Evolutionary conservation across 2,888 invertebrate species (phyloP).

Genomic region (Acronicta alni): DNA sequence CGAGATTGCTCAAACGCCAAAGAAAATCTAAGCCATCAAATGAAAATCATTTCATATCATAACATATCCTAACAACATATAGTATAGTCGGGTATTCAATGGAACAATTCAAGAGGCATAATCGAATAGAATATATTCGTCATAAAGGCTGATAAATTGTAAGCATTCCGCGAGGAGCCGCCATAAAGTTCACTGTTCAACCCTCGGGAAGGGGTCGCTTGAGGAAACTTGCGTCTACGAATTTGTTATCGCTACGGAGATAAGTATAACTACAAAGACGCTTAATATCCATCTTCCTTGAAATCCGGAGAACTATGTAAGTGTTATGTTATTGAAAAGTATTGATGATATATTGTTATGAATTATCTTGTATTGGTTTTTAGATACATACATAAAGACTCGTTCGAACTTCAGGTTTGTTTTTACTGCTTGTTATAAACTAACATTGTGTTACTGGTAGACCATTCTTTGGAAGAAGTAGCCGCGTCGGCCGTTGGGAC

Average conservation of each 20-base stretch:
- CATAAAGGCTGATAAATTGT: constrained; percentile 62
- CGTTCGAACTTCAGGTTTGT: no score
- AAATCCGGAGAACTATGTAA: constrained; percentile 42
- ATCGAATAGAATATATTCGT: constrained; percentile 63
- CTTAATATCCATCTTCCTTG: constrained; percentile 37
- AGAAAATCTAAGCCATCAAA: constrained; percentile 1
- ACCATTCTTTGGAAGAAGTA: no score
- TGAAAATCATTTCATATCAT: constrained; percentile 14
- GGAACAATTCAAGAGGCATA: constrained; percentile 56
- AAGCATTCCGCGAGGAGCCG: constrained; percentile 52
- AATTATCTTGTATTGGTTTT: constrained; percentile 4
- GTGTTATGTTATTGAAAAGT: constrained; percentile 51
- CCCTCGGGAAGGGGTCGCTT: constrained; percentile 54
- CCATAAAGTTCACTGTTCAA: constrained; percentile 57
- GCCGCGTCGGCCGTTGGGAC: no score
- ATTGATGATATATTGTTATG: constrained; percentile 19
- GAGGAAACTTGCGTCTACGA: constrained; percentile 55
- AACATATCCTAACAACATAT: constrained; percentile 25
- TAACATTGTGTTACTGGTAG: no score
- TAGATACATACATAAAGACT: background rate
- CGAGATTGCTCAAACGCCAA: background rate
- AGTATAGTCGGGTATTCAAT: constrained; percentile 47
- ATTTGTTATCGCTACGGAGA: constrained; percentile 52
- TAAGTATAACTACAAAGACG: constrained; percentile 50
- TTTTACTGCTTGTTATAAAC: no score